Base-by-base conservation (phyloP, 2,113 vertebrate genomes). In the Callipepla squamata region DNA sequence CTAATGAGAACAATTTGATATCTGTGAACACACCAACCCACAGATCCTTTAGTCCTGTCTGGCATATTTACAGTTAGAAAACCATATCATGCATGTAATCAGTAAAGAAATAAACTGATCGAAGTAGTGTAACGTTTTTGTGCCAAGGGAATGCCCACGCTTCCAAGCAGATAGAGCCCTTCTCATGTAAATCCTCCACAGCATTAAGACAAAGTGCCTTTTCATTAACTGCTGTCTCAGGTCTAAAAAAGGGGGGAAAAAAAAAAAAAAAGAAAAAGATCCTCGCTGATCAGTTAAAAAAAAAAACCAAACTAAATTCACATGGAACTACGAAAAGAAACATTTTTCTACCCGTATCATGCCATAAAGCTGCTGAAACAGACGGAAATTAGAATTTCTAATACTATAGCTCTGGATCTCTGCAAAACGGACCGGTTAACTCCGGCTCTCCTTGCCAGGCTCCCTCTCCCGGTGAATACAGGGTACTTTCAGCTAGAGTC, bases 401-500 rank as follows among this genome's bases (percentile, higher is more conserved):
- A 62, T 10, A 3, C 17, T 61, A 40, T 11, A 15, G 11, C 40
- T 53, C 7, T 51, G 11, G 14, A 36, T 50, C 7, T 55, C 11
- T 16, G 3, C 21, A 40, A 2, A 7, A 6, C 2, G 9, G 8
- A 32, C 22, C 12, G 12, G 12, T 57, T 85, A 47, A 48, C 9
- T 26, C 15, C 5, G 32, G 74, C 45, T 55, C 61, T 32, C 42
- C 53, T 88, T 48, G 78, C 57, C n/a, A 51, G 62, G 80, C 94
- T 97, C 96, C 94, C 93, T 96, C 96, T 97, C 59, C 92, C 94
- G 95, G 70, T 70, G 50, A 4, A 42, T 11, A 34, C 30, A 3
- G 14, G 45, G 66, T 21, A 73, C 17, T 36, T 48, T 62, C 23
- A 44, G 51, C 63, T 21, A 70, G 16, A n/a, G 48, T 62, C 23